phyloP scores from a whole-genome alignment of 2,888 invertebrate species.

The Anorthoa munda region DNA sequence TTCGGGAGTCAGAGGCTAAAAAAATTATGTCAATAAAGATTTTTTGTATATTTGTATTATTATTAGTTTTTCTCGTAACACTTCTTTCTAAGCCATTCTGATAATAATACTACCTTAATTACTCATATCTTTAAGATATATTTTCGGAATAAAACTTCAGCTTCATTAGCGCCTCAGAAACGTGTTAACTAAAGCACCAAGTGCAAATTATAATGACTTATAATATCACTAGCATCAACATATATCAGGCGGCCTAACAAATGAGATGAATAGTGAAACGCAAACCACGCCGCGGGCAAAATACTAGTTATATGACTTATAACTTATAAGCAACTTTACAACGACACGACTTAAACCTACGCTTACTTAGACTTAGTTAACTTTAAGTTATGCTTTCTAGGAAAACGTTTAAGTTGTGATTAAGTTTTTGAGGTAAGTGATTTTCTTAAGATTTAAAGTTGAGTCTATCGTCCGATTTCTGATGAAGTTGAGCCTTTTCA shows the following conservation, averaged over 20 bases:
- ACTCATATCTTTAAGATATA: too few species aligned
- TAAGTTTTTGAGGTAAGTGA: conserved; percentile 19
- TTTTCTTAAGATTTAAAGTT: conserved; percentile 8
- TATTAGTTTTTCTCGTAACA: not conserved
- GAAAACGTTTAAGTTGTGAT: conserved; percentile 40
- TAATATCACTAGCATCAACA: conserved; percentile 49
- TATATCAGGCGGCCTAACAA: conserved; percentile 53
- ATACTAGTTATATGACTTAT: conserved; percentile 58
- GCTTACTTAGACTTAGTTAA: conserved; percentile 51
- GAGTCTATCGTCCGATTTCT: too few species aligned
- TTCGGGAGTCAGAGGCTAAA: too few species aligned
- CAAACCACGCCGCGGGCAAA: conserved; percentile 60
- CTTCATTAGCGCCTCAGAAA: conserved; percentile 31
- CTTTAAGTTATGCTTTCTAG: conserved; percentile 55
- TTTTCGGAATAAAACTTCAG: not conserved
- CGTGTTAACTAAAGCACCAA: conserved; percentile 23
- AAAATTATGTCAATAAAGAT: too few species aligned
- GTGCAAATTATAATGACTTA: conserved; percentile 55
- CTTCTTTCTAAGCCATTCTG: too few species aligned
- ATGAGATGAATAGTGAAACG: conserved; percentile 61
- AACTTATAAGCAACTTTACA: conserved; percentile 60
- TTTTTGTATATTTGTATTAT: too few species aligned
- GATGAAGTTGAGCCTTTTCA: too few species aligned
- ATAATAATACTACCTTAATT: not conserved
- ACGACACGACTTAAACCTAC: conserved; percentile 52